These are phyloP conservation scores for Rhinolophus ferrumequinum DNA, from an alignment of 2,113 vertebrate genomes.

Conservation along the genomic window DNA sequence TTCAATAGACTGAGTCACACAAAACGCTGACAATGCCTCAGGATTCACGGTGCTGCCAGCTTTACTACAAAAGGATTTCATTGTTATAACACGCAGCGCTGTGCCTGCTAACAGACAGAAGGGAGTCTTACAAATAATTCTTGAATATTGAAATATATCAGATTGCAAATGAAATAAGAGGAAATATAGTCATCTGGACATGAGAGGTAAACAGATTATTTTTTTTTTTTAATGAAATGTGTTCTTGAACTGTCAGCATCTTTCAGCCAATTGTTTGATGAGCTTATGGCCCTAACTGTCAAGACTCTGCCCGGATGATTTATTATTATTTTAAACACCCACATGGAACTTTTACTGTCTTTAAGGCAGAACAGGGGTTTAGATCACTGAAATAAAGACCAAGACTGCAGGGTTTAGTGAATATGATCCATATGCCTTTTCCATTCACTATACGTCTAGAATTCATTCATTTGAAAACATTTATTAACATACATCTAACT, in stretches of 20 bases:
- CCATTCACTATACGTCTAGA: background rate
- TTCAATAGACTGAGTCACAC: background rate
- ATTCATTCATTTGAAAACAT: background rate
- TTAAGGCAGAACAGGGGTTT: background rate
- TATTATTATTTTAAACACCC: conserved; percentile 46
- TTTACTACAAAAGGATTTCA: background rate
- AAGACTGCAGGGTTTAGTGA: background rate
- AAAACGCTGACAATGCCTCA: background rate
- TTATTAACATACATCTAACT: background rate
- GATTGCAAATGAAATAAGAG: conserved; percentile 18
- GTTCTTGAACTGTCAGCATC: background rate
- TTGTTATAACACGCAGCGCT: rapidly evolving
- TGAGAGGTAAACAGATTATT: background rate
- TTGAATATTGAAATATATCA: conserved; percentile 31
- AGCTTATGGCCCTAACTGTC: background rate
- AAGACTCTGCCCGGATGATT: conserved; percentile 14
- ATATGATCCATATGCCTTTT: background rate
- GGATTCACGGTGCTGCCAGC: background rate
- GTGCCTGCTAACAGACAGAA: background rate
- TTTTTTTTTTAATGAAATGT: background rate
- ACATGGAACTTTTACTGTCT: conserved; percentile 37
- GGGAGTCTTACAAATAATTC: background rate
- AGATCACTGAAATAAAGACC: background rate
- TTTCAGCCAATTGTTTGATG: conserved; percentile 9
- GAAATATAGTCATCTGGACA: conserved; percentile 18